phyloP scores from a whole-genome alignment of 2,888 invertebrate genomes.

The Chymomyza fuscimana region DNA sequence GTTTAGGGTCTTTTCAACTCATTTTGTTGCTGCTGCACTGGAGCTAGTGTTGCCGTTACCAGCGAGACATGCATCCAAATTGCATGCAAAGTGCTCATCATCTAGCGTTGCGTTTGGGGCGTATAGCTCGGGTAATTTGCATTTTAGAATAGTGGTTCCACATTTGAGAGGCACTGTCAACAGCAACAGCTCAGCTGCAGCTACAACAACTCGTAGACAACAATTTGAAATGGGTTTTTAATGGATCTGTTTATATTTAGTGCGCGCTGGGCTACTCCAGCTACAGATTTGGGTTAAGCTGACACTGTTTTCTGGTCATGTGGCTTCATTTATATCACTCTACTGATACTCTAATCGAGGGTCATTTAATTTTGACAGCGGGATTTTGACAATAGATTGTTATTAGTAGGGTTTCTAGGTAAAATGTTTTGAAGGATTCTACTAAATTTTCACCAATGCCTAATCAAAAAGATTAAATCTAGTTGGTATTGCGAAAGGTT shows the following conservation, averaged over 20 bases:
- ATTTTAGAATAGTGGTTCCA: conserved; percentile 35
- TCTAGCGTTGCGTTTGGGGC: conserved; percentile 31
- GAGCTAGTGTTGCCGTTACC: conserved; percentile 8
- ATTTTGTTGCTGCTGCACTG: conserved; percentile 1
- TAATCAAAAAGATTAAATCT: no score
- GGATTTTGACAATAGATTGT: no score
- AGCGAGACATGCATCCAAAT: conserved; percentile 38
- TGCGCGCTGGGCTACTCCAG: background rate
- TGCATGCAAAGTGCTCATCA: conserved; percentile 51
- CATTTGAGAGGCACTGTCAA: conserved; percentile 64
- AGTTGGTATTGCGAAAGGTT: no score
- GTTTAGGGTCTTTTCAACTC: conserved; percentile 43
- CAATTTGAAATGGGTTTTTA: background rate
- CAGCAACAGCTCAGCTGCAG: conserved; percentile 30
- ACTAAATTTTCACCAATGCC: no score
- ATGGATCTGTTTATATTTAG: background rate
- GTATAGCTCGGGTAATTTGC: conserved; percentile 44
- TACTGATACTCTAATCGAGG: background rate
- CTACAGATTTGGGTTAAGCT: conserved; percentile 6
- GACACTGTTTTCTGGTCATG: background rate
- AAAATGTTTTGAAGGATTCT: no score
- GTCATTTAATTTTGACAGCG: background rate
- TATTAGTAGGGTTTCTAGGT: no score
- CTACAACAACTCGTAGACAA: background rate
- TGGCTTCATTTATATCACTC: background rate